These are phyloP conservation scores for Doryteuthis pealeii DNA, from an alignment of 1,140 invertebrate species.

Conservation along the genomic window DNA sequence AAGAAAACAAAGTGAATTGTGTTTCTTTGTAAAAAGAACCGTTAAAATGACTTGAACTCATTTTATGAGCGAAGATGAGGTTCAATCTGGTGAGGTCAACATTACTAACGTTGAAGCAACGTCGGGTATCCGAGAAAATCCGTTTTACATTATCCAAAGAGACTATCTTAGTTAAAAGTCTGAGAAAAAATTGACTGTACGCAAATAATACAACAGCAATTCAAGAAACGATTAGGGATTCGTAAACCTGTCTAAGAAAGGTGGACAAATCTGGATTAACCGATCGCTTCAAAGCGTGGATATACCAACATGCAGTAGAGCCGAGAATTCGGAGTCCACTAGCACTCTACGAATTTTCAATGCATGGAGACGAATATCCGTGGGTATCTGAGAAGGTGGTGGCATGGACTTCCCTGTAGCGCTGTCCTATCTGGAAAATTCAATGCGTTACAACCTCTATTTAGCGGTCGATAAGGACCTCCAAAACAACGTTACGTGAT, in stretches of 20 bases:
- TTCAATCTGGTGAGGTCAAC: conserved; percentile 18
- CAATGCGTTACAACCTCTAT: not conserved
- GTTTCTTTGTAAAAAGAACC: no score
- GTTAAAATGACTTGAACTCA: conserved; percentile 9
- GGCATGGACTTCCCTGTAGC: not conserved
- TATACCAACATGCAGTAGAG: not conserved
- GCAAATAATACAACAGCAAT: not conserved
- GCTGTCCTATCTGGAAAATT: not conserved
- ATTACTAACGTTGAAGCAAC: conserved; percentile 7
- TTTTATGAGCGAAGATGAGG: conserved; percentile 14
- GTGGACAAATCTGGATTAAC: not conserved
- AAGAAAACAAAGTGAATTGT: no score
- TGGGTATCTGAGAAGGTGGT: not conserved
- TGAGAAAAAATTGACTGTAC: not conserved
- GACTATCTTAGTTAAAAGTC: conserved; percentile 12
- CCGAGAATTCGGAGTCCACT: not conserved
- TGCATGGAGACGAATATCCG: not conserved
- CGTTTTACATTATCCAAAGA: not conserved
- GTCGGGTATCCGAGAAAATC: not conserved
- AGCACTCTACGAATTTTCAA: not conserved
- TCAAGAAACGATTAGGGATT: not conserved
- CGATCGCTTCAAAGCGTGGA: not conserved
- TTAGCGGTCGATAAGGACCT: no score
- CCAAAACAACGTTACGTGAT: no score
- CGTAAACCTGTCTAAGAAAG: not conserved